Base-by-base conservation (phyloP, 2,797 vertebrate genomes). In the Enteromius paludinosus region DNA sequence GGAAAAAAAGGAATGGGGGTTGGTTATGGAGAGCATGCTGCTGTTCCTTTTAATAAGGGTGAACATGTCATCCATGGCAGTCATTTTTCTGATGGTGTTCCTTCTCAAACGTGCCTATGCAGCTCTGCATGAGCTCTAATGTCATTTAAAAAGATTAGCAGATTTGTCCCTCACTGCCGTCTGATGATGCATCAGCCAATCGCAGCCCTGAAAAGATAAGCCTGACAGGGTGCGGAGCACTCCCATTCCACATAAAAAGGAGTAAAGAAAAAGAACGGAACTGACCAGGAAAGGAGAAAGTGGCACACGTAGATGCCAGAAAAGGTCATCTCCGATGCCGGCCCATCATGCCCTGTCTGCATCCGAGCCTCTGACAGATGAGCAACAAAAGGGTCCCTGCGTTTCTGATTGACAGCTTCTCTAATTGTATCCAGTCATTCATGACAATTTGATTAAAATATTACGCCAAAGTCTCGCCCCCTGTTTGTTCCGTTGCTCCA, bases 361-460 rank as follows among this genome's bases (percentile, higher is more conserved):
- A 89, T 92, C 89, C 90, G 88, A 28, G 62, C 68, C 77, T 89
- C 89, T 86, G 62, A 94, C 94, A 92, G 90, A 95, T 92, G 92
- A 95, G 95, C 94, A 94, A 95, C 95, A 96, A 96, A 96, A 95
- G 96, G 95, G 94, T 93, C 95, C 75, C 93, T 95, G 86, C 93
- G 91, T 90, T 93, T 91, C 94, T 98, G 97, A 99, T 95, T 99
- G 97, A 99, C 97, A 98, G 96, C 94, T 96, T 97, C 95, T 94
- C 96, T 99, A 99, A 99, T 98, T 98, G 97, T 97, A 98, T 98
- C 96, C 97, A 98, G 95, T 98, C 97, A 97, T 93, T 99, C 97
- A 98, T 99, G 97, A 98, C 97, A 98, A 98, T 98, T 98, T 98
- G 97, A 99, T 99, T 98, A 98, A 99, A 99, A 98, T 98, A 98